A percentile compares a stretch with the other conserved stretches of the same genome.
Evolutionary conservation across 2,888 invertebrate species (phyloP).

Genomic region (Phania funesta): DNA sequence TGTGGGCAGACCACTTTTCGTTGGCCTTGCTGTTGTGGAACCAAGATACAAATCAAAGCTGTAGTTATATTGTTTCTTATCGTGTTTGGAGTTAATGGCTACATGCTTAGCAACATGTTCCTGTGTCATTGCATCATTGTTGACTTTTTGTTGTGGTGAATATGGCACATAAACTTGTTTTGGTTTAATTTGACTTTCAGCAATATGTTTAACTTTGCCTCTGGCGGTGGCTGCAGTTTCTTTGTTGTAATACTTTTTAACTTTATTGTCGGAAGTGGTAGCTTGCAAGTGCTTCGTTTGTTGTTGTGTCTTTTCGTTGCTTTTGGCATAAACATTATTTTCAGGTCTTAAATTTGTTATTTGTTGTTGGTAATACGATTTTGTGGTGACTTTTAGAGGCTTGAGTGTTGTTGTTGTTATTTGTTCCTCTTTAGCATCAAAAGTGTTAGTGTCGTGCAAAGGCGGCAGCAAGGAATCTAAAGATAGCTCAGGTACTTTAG

Average conservation of each 20-base stretch:
- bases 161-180: conserved; percentile 11
- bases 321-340: neutral
- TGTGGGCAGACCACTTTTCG: conserved; percentile 57
- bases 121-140: neutral
- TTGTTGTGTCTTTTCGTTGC: conserved; percentile 4
- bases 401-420: conserved; percentile 42
- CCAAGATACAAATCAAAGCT: conserved; percentile 49
- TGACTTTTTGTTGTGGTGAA: neutral
- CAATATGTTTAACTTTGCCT: too few relatives aligned
- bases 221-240: neutral
- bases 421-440: neutral
- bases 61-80: conserved; percentile 2
- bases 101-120: conserved; percentile 30
- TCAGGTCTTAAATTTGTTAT: neutral
- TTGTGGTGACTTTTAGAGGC: conserved; percentile 29
- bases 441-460: neutral
- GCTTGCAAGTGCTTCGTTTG: neutral
- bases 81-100: neutral
- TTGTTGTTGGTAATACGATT: conserved; percentile 35
- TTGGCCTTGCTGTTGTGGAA: conserved; percentile 48
- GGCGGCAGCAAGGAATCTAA: conserved; percentile 44
- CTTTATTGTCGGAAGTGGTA: neutral
- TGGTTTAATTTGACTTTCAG: neutral
- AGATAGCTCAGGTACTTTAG: conserved; percentile 7
- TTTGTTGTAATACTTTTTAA: conserved; percentile 25